Percentiles rank a stretch among this genome's conserved stretches.
phyloP scores from a whole-genome alignment of 2,797 vertebrate genomes.

The Oceanodroma leucorhoa region DNA sequence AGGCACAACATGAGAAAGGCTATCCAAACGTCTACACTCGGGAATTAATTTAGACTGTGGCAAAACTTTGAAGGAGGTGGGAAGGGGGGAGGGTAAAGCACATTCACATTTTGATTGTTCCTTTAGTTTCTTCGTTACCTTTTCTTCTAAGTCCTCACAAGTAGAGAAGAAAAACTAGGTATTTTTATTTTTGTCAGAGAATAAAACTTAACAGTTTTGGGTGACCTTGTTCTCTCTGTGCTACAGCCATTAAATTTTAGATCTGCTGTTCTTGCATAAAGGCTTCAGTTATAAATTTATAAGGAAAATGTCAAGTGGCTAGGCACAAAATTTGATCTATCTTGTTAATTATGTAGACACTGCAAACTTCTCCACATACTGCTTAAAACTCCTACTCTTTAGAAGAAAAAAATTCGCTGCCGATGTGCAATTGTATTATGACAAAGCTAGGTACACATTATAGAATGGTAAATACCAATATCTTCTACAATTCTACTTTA shows the following conservation, averaged over 20 bases:
- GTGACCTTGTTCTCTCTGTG: slow-evolving; percentile 38
- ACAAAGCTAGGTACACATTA: neutral
- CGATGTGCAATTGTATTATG: neutral
- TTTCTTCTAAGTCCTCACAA: neutral
- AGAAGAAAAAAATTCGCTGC: neutral
- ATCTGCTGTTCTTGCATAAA: slow-evolving; percentile 28
- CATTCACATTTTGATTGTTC: neutral
- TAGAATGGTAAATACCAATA: neutral
- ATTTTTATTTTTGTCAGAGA: neutral
- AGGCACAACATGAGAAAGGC: neutral
- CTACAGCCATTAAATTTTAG: slow-evolving; percentile 4
- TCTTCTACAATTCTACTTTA: neutral
- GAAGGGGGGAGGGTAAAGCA: neutral
- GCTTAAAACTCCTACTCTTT: neutral
- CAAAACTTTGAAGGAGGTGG: neutral
- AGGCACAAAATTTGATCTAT: neutral
- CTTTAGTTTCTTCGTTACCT: neutral
- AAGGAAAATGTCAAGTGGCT: neutral
- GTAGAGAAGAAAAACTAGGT: neutral
- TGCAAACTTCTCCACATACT: neutral
- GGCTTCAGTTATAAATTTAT: slow-evolving; percentile 30
- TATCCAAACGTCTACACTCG: rapidly evolving
- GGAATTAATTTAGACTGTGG: neutral
- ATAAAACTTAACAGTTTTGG: neutral
- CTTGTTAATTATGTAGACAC: neutral